Evolutionary conservation across 2,797 vertebrate species (phyloP).

Genomic region (Anguilla marmorata): DNA sequence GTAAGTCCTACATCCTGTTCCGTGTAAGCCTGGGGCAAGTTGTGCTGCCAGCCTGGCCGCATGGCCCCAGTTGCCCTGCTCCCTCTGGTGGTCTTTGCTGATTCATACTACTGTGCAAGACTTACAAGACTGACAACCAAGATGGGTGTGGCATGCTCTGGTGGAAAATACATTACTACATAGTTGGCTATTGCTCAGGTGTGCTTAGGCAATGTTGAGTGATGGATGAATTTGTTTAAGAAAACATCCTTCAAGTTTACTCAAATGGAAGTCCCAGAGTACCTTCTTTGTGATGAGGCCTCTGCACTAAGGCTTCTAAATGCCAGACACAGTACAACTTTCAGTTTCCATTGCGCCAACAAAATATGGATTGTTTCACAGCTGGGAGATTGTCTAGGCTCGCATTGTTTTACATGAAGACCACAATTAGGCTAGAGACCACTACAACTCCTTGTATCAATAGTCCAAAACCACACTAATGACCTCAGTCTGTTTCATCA

Average conservation of each 20-base stretch:
- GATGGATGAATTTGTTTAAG: not conserved
- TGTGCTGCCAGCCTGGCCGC: not conserved
- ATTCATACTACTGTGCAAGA: not conserved
- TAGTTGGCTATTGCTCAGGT: not conserved
- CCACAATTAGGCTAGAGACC: not conserved
- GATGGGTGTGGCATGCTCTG: not conserved
- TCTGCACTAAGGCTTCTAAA: not conserved
- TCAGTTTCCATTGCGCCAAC: not conserved
- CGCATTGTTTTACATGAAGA: not conserved
- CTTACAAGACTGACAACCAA: not conserved
- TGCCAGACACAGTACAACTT: not conserved
- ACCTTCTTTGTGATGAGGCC: not conserved
- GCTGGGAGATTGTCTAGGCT: not conserved
- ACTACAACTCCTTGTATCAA: not conserved
- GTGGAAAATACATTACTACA: not conserved
- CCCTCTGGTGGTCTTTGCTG: constrained; percentile 41
- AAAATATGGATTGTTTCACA: not conserved
- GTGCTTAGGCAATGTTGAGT: not conserved
- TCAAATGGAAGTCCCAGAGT: not conserved
- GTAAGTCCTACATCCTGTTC: not conserved
- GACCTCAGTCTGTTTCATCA: not conserved
- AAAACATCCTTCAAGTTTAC: not conserved
- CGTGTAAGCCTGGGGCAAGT: not conserved
- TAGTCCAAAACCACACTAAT: not conserved
- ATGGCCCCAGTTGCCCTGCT: constrained; percentile 33